phyloP scores from a whole-genome alignment of 2,888 invertebrate genomes.

The Clivina fossor region DNA sequence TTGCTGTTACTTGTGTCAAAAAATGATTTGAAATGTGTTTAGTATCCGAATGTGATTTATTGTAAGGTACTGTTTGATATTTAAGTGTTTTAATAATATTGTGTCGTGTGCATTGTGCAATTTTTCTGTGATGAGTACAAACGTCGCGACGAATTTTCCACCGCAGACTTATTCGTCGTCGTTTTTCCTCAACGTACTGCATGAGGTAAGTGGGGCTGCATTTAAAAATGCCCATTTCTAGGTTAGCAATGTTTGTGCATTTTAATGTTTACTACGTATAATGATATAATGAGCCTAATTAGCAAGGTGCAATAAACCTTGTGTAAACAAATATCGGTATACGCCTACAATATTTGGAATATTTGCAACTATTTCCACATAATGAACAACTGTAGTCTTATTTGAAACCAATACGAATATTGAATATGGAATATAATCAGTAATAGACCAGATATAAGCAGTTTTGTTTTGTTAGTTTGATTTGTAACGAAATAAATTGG shows the following conservation, averaged over 20 bases:
- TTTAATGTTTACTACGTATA: conserved; percentile 1
- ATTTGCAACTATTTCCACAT: no score
- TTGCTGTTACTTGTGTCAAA: conserved; percentile 1
- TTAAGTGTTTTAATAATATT: background rate
- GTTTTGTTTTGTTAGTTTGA: no score
- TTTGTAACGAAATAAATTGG: no score
- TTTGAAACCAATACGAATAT: no score
- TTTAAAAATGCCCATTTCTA: background rate
- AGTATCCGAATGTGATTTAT: background rate
- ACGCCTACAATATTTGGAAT: no score
- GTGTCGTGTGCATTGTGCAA: background rate
- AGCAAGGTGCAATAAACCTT: conserved; percentile 7
- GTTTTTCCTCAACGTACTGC: conserved; percentile 48
- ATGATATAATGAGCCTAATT: background rate
- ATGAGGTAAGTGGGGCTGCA: conserved; percentile 44
- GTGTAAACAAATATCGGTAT: background rate
- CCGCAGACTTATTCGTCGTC: conserved; percentile 52
- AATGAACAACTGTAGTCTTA: no score
- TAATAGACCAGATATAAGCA: no score
- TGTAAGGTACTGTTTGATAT: background rate
- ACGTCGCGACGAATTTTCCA: conserved; percentile 48
- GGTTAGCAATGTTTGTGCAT: conserved; percentile 11
- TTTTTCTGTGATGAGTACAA: conserved; percentile 14
- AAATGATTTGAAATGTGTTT: background rate
- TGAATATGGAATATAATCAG: no score